A percentile compares a stretch with the other conserved stretches of the same genome.
Conservation (phyloP, 2,888 invertebrate species). For the Trichopoda pennipes region DNA sequence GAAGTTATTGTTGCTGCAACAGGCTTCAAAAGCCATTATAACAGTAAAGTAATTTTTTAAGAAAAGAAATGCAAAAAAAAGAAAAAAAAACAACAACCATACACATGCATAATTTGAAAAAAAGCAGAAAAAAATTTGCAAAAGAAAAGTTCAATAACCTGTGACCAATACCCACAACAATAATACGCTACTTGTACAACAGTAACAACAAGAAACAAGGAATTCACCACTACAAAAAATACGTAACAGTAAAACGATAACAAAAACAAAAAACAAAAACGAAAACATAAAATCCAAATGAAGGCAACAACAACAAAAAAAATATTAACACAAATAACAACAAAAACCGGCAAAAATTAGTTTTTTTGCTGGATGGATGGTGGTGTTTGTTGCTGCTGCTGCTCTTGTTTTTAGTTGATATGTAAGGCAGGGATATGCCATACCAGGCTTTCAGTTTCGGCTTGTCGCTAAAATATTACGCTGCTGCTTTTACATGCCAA, state of each 20-base stretch:
- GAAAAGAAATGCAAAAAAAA: conserved; percentile 14
- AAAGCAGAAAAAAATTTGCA: conserved; percentile 14
- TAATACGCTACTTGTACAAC: conserved; percentile 27
- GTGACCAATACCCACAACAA: conserved; percentile 58
- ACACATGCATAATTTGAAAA: neutral
- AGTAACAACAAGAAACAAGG: conserved; percentile 36
- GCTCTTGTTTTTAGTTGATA: conserved; percentile 38
- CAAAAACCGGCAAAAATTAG: conserved; percentile 41
- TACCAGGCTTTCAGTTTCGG: conserved; percentile 11
- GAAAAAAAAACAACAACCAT: neutral
- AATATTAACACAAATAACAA: conserved; percentile 35
- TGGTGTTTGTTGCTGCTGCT: conserved; percentile 6
- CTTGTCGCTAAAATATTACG: conserved; percentile 16
- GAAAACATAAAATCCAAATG: conserved; percentile 29
- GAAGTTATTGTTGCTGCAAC: conserved; percentile 44
- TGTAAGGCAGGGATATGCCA: conserved; percentile 14
- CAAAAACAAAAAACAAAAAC: conserved; percentile 24
- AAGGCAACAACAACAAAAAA: conserved; percentile 22
- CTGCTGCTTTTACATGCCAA: conserved; percentile 42
- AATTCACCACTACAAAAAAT: conserved; percentile 14
- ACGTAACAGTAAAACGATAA: conserved; percentile 5
- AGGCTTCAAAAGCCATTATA: conserved; percentile 22
- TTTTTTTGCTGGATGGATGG: conserved; percentile 19
- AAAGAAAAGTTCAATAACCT: conserved; percentile 66
- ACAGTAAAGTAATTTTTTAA: conserved; percentile 43